Evolutionary conservation across 2,797 vertebrate genomes (phyloP), one percentile per base, ranked within the genome.

Genomic region (Pseudochromis fuscus): DNA sequence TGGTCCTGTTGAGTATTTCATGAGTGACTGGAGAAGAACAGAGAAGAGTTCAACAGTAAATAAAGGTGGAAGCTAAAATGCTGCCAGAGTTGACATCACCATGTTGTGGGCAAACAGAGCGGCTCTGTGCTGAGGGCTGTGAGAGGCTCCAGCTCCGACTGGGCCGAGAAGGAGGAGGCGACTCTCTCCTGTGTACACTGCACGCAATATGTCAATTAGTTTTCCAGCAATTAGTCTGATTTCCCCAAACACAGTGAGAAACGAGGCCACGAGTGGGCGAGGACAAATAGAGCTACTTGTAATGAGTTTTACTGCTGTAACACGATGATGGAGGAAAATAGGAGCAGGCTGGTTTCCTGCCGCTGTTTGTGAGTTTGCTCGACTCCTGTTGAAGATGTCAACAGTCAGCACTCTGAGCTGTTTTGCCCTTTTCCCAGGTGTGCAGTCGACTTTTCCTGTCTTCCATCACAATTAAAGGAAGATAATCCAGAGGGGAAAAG

Each of bases 401-500:
- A n/a, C 52, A 50, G 30, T 5, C 11, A 18, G 18, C 4, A 3
- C 37, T 5, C 33, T 2, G 23, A 25, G 51, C 42, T 19, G 11
- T 6, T 42, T 19, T 1, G 38, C 27, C 4, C 12, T 1, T 0
- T 25, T 64, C 55, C 53, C 52, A 3, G 3, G 30, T 31, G 23
- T n/a, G 7, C 1, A 1, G 10, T 23, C 56, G 0, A n/a, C 0
- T 33, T 18, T n/a, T 37, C n/a, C 4, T 7, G 0, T 44, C 48
- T 53, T 68, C 53, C 62, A 51, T 71, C 51, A 37, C 24, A 59
- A 48, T 42, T n/a, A 65, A 66, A 1, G 13, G 48, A 64, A 50
- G n/a, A 6, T 27, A 46, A 51, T 64, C 75, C 68, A 75, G 40
- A 25, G 10, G 83, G 78, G 67, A 72, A 19, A 72, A 19, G 2